Evolutionary conservation across 2,113 vertebrate genomes (phyloP), one percentile per base, ranked within the genome.

Genomic region (Recurvirostra avosetta): DNA sequence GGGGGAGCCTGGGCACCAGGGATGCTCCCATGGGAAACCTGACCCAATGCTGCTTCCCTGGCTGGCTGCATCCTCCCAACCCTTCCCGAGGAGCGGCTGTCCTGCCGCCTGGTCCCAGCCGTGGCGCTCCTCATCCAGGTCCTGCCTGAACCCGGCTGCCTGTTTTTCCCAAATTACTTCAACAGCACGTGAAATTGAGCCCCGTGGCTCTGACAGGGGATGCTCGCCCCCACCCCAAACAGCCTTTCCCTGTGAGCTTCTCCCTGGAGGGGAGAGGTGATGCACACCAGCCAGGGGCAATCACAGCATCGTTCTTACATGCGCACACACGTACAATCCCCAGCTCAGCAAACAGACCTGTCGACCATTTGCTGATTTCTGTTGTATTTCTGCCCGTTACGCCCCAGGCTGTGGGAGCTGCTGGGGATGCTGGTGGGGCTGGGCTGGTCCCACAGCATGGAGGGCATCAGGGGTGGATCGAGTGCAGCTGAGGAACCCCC

Each of bases 11-110:
- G 18, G 53, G 72, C 34, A 22, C 18, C 6, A 2, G 11, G 3
- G 68, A 9, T 11, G 74, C 20, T 23, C 41, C 5, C 5, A 20
- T 22, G 3, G 34, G 29, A 36, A 38, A 38, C 38, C 38, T 38
- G 38, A 13, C 2, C 38, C 7, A 2, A 1, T 6, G 5, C 12
- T 6, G 23, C 7, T 17, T 5, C 1, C 25, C 26, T 3, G 7
- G 34, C 25, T 8, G 8, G 4, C 61, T 6, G 27, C 30, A 56
- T 38, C 41, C n/a, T 38, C 25, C 70, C 2, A 23, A 5, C 30
- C 52, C 45, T n/a, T 19, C 30, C 73, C 21, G 4, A 5, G 2
- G 3, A 7, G 47, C 11, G 47, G 47, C 47, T 49, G 47, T 30
- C 16, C 65, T 6, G 1, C 10, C 1, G 1, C 16, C 61, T 11